These are phyloP conservation scores for Chiloscyllium plagiosum DNA, from an alignment of 2,113 vertebrate species.

Conservation along the genomic window DNA sequence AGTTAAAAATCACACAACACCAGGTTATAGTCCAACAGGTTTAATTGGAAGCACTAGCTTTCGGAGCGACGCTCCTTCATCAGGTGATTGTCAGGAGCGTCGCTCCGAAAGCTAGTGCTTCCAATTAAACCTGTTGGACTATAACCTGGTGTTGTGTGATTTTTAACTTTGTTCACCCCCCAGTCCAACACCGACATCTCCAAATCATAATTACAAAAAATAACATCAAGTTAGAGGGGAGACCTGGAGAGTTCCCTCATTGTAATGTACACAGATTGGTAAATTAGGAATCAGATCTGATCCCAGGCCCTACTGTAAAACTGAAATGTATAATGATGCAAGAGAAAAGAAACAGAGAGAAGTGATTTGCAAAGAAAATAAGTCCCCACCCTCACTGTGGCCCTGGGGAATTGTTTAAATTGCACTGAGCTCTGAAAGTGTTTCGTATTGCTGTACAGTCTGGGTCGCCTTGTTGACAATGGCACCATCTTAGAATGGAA, in stretches of 20 bases:
- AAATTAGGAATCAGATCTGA: background rate
- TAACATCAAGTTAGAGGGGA: background rate
- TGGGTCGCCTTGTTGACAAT: background rate
- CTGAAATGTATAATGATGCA: background rate
- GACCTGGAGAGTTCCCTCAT: background rate
- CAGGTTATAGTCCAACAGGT: too few species aligned
- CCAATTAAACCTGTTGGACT: too few species aligned
- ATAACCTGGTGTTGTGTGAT: too few species aligned
- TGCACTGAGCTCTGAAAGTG: background rate
- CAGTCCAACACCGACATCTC: too few species aligned
- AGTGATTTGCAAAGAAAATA: background rate
- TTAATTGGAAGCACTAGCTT: too few species aligned
- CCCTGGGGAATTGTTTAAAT: background rate
- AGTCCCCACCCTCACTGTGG: too few species aligned
- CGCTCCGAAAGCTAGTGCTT: too few species aligned
- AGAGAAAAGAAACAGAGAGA: background rate
- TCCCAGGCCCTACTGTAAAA: background rate
- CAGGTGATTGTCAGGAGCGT: too few species aligned
- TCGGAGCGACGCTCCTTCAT: too few species aligned
- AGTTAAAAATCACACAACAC: too few species aligned
- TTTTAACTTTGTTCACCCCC: too few species aligned
- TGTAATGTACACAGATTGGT: background rate
- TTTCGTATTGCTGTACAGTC: background rate
- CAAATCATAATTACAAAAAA: too few species aligned
- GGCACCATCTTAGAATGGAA: background rate